Evolutionary conservation across 2,888 invertebrate genomes (phyloP).

Genomic region (Conus canariensis): DNA sequence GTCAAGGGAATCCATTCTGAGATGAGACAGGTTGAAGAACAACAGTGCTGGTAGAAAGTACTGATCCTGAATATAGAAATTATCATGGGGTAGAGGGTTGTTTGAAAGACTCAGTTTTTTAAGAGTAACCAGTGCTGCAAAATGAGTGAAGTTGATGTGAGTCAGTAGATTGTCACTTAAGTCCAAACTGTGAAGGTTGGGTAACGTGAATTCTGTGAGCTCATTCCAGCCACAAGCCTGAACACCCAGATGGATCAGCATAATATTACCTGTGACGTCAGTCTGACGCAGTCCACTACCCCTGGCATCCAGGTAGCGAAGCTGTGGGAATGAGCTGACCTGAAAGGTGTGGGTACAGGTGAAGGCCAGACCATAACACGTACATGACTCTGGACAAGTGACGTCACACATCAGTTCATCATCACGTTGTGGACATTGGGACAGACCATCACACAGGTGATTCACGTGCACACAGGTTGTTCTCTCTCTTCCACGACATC

Average conservation of each 20-base stretch:
- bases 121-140: background rate
- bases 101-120: background rate
- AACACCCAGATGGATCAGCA: conserved; percentile 24
- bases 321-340: conserved; percentile 7
- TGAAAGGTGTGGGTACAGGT: conserved; percentile 30
- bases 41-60: background rate
- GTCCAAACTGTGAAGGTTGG: conserved; percentile 39
- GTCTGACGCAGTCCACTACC: background rate
- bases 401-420: conserved; percentile 42
- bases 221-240: background rate
- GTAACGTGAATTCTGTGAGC: conserved; percentile 12
- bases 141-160: conserved; percentile 29
- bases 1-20: background rate
- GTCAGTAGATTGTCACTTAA: background rate
- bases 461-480: conserved; percentile 41
- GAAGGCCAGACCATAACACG: conserved; percentile 41
- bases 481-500: conserved; percentile 33
- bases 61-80: background rate
- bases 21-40: background rate
- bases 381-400: conserved; percentile 39
- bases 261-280: background rate
- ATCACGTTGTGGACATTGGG: conserved; percentile 44
- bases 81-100: background rate
- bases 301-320: conserved; percentile 30
- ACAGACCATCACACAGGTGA: conserved; percentile 45